phyloP scores from a whole-genome alignment of 2,113 vertebrate species.

The Peromyscus californicus region DNA sequence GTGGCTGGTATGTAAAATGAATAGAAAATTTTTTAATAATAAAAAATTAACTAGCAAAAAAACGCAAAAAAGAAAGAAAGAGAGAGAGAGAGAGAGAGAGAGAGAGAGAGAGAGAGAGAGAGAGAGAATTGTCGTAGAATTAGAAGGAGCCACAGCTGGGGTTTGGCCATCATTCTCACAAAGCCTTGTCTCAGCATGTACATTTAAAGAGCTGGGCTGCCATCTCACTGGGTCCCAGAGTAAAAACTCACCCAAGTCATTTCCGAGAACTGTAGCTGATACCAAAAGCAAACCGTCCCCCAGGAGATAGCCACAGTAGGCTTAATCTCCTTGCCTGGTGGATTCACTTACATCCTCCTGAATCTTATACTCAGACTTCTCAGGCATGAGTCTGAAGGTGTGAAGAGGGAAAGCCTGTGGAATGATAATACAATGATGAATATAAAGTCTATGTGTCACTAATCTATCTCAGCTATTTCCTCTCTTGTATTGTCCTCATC shows the following conservation, averaged over 20 bases:
- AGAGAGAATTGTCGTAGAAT: neutral
- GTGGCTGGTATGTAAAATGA: too few species aligned
- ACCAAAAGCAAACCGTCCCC: neutral
- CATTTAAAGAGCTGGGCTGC: neutral
- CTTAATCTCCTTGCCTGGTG: neutral
- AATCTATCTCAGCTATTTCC: too few species aligned
- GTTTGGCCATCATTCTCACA: neutral
- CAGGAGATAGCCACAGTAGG: neutral
- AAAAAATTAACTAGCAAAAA: too few species aligned
- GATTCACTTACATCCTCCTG: neutral
- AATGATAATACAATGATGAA: neutral
- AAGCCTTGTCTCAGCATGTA: neutral
- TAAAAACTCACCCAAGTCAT: neutral
- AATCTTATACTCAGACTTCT: neutral
- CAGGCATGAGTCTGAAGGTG: neutral
- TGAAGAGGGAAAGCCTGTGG: neutral
- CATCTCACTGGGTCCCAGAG: neutral
- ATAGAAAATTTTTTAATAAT: too few species aligned
- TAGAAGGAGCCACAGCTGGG: neutral
- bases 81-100: neutral
- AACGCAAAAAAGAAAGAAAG: too few species aligned
- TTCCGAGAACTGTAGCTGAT: neutral
- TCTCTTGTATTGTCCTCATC: neutral
- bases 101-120: too few species aligned
- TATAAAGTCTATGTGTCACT: rapidly evolving